Evolutionary conservation across 2,888 invertebrate genomes (phyloP).

Genomic region (Conus canariensis): DNA sequence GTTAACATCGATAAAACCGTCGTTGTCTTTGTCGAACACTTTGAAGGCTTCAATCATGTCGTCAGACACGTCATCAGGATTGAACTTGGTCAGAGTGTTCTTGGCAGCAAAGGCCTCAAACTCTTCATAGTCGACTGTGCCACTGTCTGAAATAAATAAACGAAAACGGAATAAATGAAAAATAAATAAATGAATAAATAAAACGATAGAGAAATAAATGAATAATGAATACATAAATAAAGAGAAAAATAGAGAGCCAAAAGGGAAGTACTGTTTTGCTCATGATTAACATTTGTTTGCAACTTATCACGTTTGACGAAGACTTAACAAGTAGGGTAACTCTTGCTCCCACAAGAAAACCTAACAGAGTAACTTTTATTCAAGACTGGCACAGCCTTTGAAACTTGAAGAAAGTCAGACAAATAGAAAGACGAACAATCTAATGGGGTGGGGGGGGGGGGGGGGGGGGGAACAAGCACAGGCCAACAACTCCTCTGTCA

Average conservation of each 20-base stretch:
- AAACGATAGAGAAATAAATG: no score
- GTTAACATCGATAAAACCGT: conserved; percentile 58
- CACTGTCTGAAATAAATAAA: conserved; percentile 36
- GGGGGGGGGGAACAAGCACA: no score
- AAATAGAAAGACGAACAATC: no score
- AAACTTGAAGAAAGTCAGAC: no score
- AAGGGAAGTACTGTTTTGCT: background rate
- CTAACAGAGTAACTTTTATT: no score
- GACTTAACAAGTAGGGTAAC: no score
- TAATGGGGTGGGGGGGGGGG: no score
- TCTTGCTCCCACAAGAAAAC: no score
- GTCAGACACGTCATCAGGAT: conserved; percentile 43
- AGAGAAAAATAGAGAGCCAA: background rate
- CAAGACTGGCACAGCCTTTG: no score
- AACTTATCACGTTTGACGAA: no score
- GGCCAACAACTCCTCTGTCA: no score
- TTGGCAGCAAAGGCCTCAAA: conserved; percentile 49
- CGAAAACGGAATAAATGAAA: background rate
- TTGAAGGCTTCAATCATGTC: conserved; percentile 49
- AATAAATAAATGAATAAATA: background rate
- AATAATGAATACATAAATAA: background rate
- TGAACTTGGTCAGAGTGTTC: conserved; percentile 47
- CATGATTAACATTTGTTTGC: no score
- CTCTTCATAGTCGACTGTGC: conserved; percentile 47
- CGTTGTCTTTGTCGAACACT: conserved; percentile 59